These are phyloP conservation scores for Cetonia aurata DNA, from an alignment of 2,888 invertebrate genomes.

Conservation along the genomic window DNA sequence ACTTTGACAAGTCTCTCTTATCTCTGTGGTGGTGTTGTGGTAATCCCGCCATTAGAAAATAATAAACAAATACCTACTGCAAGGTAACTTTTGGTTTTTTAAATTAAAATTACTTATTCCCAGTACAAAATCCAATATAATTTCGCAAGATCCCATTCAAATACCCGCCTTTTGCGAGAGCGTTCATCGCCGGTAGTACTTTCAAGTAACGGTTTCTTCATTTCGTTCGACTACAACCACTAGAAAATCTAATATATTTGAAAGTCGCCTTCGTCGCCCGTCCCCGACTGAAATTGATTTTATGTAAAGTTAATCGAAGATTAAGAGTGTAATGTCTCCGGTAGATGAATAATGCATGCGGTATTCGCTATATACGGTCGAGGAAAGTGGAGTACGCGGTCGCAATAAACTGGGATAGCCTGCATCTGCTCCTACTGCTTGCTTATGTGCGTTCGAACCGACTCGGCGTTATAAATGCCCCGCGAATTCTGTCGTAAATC, in stretches of 20 bases:
- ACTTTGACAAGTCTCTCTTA: too few relatives aligned
- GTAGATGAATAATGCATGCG: slow-evolving; percentile 39
- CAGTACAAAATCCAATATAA: too few relatives aligned
- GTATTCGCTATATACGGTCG: slow-evolving; percentile 28
- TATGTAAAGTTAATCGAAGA: slow-evolving; percentile 40
- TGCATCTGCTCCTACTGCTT: neutral
- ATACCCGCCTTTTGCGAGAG: too few relatives aligned
- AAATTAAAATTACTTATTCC: too few relatives aligned
- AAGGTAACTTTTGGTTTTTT: too few relatives aligned
- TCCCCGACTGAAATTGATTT: slow-evolving; percentile 35
- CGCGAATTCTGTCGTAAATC: slow-evolving; percentile 6
- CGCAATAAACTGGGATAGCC: neutral
- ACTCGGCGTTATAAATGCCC: slow-evolving; percentile 6
- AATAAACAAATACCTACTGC: too few relatives aligned
- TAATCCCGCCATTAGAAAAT: too few relatives aligned
- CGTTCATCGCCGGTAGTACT: neutral
- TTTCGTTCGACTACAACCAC: neutral
- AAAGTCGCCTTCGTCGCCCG: slow-evolving; percentile 15
- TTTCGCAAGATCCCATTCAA: too few relatives aligned
- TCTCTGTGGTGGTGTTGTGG: too few relatives aligned
- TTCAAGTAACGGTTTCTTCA: slow-evolving; percentile 35
- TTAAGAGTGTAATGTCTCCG: slow-evolving; percentile 36
- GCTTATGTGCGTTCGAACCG: neutral
- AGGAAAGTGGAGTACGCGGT: slow-evolving; percentile 31
- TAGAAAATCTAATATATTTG: neutral